A percentile compares a stretch with the other conserved stretches of the same genome.
These are phyloP conservation scores for Carabus problematicus DNA, from an alignment of 2,888 invertebrate species.

Conservation along the genomic window DNA sequence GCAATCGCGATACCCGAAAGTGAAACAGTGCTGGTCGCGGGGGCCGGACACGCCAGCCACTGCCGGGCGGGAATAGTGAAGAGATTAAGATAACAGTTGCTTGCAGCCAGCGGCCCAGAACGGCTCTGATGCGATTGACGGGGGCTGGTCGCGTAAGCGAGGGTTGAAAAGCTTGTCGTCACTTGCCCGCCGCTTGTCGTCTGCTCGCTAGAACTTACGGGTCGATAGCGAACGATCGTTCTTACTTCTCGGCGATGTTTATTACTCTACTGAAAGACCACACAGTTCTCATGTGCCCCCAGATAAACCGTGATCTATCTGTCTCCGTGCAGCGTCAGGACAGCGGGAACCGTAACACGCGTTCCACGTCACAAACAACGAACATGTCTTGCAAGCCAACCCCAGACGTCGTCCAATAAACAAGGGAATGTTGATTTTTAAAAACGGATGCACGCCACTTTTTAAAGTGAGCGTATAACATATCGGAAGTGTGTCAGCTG, in stretches of 20 bases:
- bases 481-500: slow-evolving; percentile 18
- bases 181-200: too few species aligned
- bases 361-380: too few species aligned
- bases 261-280: slow-evolving; percentile 32
- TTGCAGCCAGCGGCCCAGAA: background rate
- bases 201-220: background rate
- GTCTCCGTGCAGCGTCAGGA: background rate
- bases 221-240: slow-evolving; percentile 19
- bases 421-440: background rate
- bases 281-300: slow-evolving; percentile 11
- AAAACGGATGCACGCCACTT: background rate
- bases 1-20: background rate
- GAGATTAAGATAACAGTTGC: slow-evolving; percentile 20
- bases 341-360: too few species aligned
- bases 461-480: slow-evolving; percentile 10
- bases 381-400: too few species aligned
- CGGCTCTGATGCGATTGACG: background rate
- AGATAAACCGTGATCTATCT: slow-evolving; percentile 37
- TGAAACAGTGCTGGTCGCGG: slow-evolving; percentile 1
- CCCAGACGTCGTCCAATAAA: too few species aligned
- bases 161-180: too few species aligned
- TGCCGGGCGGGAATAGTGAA: slow-evolving; percentile 7
- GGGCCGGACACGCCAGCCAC: background rate
- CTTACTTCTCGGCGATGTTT: slow-evolving; percentile 17
- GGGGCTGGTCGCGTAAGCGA: background rate